Base-by-base conservation (phyloP, 2,888 invertebrate species). In the Melieria picta region DNA sequence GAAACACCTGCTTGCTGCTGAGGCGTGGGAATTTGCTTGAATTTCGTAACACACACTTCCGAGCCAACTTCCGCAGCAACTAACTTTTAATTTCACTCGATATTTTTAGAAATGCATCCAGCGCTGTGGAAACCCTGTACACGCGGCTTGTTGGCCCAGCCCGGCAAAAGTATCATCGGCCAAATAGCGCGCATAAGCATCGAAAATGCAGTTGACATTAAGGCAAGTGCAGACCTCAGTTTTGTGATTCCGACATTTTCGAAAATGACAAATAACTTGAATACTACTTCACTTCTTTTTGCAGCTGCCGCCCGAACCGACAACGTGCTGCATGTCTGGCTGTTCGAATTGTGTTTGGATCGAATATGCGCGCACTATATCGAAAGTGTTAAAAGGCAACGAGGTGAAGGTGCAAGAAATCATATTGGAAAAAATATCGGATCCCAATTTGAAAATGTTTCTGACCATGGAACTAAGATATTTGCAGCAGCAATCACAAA, bases 331-430 rank as follows among this genome's bases (percentile, higher is more conserved):
- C 81, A 93, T 93, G 91, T 94, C 95, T 0, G 97, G 97, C 0
- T 98, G 98, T 88, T 89, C 93, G 0, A 97, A 96, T 86, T 98
- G 98, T 85, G 97, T 98, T 5, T 97, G 95, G 93, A 91, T 98
- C 66, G 91, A 92, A 13, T 97, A 97, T 89, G 97, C 96, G 0
- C 93, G 96, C 79, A 91, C 93, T 42, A 80, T 97, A 60, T 88
- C 90, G 4, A 89, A 90, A 76, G 87, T 91, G 79, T 86, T 91
- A 10, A 86, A 90, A 75, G 91, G 92, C 77, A 93, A 93, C 16
- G 93, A 93, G 0, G 90, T 91, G 64, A 89, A 91, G 69, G 90
- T 92, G 0, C 89, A 91, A 47, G 90, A 92, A 81, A 89, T 90
- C 69, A 92, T 97, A n/a, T 84, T 94, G 70, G 90, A 93, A 47